These are phyloP conservation scores for Manacus vitellinus DNA, from an alignment of 2,113 vertebrate genomes.

Conservation along the genomic window DNA sequence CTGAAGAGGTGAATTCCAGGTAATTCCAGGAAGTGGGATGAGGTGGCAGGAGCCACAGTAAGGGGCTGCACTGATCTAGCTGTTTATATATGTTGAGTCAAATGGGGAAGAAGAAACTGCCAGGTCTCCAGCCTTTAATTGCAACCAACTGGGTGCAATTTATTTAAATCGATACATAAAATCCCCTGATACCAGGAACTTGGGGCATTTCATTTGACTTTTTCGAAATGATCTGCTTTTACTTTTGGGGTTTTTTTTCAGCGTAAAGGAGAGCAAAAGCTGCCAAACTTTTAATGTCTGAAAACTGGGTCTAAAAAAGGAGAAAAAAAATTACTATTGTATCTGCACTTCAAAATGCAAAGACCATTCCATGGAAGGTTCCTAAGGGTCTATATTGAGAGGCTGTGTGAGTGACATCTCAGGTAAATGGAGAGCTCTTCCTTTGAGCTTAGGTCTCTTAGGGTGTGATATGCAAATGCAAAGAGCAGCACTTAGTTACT, in stretches of 20 bases:
- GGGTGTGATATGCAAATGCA: not conserved
- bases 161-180: not conserved
- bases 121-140: not conserved
- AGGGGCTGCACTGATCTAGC: not conserved
- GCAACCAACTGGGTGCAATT: not conserved
- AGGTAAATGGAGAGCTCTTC: not conserved
- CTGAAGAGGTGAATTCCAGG: not conserved
- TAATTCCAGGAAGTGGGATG: not conserved
- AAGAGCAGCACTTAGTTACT: not conserved
- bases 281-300: not conserved
- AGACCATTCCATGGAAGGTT: not conserved
- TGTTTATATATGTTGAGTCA: not conserved
- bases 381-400: not conserved
- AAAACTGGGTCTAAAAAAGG: not conserved
- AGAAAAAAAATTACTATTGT: not conserved
- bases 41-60: not conserved
- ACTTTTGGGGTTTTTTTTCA: not conserved
- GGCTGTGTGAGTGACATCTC: not conserved
- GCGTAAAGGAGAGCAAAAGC: not conserved
- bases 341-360: not conserved
- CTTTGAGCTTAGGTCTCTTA: not conserved
- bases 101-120: not conserved
- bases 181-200: not conserved
- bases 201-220: not conserved
- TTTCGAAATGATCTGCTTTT: not conserved